Evolutionary conservation across 1,140 invertebrate species (phyloP), one percentile per base, ranked within the genome.

Genomic region (Heliothis subflexa): DNA sequence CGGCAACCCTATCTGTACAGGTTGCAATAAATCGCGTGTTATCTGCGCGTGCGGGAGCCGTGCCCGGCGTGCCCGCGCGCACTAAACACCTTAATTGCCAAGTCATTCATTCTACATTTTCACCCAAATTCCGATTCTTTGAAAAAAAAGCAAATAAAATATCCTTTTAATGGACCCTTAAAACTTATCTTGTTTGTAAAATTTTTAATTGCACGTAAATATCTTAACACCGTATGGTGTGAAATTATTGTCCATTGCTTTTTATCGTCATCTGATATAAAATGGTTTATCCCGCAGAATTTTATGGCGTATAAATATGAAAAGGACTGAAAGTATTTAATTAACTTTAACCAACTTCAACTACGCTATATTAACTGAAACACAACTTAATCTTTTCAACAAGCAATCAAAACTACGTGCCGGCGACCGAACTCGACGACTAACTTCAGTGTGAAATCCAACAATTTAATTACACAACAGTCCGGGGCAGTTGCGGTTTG

Each of bases 71-170:
- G 50, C 66, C 66, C 66, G 47, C 18, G 47, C 66, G 66, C 47
- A 70, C 66, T 73, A 59, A 73, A 73, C 68, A 40, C 68, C 55
- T 59, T 73, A 57, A 73, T 73, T 73, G 71, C 71, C 52, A 47
- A 54, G 50, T 54, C 59, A 59, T 61, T 73, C 45, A 73, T 73
- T 73, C 47, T 61, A 73, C 47, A 73, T 73, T 73, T 61, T 57
- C 33, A 73, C 14, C 14, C 16, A 49, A 40, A 70, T 66, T 45
- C 61, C n/a, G 33, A 49, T n/a, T 59, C 18, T 55, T 54, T 11
- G 18, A 55, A 47, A 73, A 73, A 12, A 7, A 59, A 47, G 9
- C 21, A 33, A 59, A 52, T 14, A 59, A 59, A 25, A 25, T 25
- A 25, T 28, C 10, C 13, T 47, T 55, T 52, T 54, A 70, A 54